Evolutionary conservation across 2,797 vertebrate genomes (phyloP), one percentile per base, ranked within the genome.

Genomic region (Characodon lateralis): DNA sequence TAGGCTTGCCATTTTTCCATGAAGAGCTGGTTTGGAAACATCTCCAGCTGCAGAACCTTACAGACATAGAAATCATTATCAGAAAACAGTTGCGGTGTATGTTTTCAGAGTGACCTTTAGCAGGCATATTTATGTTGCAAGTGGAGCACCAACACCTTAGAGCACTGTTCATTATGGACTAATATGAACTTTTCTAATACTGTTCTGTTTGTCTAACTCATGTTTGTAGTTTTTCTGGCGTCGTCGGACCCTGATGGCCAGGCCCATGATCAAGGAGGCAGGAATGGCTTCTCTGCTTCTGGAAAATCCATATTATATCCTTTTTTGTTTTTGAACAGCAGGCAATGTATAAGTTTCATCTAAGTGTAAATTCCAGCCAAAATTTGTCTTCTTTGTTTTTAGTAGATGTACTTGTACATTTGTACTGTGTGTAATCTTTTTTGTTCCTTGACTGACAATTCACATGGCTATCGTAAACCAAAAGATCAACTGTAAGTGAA

Each of bases 271-370:
- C 82, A 98, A 97, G 93, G 98, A 99, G 90, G 96, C 98, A n/a
- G 95, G 96, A 8, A 99, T 99, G 95, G 98, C 97, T 69, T 99
- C 98, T 6, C 88, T 99, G 2, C 94, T 99, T 68, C 93, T 99
- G 87, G 98, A 99, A 93, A 99, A 99, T 82, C 97, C 98, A 6
- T 99, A 99, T 92, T 99, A 99, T 99, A 99, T 99, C 98, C 98
- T 98, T 97, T 56, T 58, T 18, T 58, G 13, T 39, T 1, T 14
- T 43, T 43, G 3, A 26, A 16, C n/a, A 13, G 18, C 28, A 31
- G 20, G 7, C 8, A 65, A 1, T 41, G 63, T 65, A 3, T 65
- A 48, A 48, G 46, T 48, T 9, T 56, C 18, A n/a, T 24, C 24
- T 24, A 56, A 10, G 3, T 59, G 5, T n/a, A 1, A 59, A 28